Conservation (phyloP, 2,113 vertebrate species). For the Gavia stellata region DNA sequence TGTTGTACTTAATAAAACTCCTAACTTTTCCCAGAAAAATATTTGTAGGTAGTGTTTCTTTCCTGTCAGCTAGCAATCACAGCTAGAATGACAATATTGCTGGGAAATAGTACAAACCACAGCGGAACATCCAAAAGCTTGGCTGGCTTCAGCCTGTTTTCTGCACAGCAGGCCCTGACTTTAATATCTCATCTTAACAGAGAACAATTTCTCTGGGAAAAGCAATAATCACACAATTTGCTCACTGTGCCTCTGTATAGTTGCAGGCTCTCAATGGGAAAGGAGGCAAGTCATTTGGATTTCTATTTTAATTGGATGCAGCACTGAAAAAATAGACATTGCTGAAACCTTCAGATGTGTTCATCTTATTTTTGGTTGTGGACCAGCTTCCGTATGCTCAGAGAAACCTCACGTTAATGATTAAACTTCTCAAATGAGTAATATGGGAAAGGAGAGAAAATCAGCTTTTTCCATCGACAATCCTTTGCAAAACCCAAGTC, state of each 20-base stretch:
- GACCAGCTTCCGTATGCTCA: not conserved
- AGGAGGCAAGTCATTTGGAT: not conserved
- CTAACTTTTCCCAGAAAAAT: not conserved
- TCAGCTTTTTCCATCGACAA: not conserved
- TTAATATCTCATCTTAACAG: slow-evolving; percentile 52
- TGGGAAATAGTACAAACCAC: not conserved
- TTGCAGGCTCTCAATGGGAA: slow-evolving; percentile 7
- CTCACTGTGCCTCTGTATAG: not conserved
- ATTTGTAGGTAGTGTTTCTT: not conserved
- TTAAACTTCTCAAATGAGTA: not conserved
- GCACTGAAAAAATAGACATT: not conserved
- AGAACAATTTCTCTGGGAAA: slow-evolving; percentile 52
- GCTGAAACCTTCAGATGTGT: not conserved
- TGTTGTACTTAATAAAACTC: not conserved
- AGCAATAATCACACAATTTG: slow-evolving; percentile 36
- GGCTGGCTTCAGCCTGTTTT: slow-evolving; percentile 49
- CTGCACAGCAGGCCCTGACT: slow-evolving; percentile 52
- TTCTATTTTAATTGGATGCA: slow-evolving; percentile 41
- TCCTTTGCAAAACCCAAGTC: not conserved
- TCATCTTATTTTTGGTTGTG: not conserved
- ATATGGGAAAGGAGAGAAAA: not conserved
- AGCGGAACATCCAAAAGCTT: slow-evolving; percentile 23
- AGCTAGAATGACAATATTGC: not conserved
- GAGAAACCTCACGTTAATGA: not conserved
- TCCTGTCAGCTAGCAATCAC: not conserved